Evolutionary conservation across 2,888 invertebrate species (phyloP), one percentile per base, ranked within the genome.

Genomic region (Leucania comma): DNA sequence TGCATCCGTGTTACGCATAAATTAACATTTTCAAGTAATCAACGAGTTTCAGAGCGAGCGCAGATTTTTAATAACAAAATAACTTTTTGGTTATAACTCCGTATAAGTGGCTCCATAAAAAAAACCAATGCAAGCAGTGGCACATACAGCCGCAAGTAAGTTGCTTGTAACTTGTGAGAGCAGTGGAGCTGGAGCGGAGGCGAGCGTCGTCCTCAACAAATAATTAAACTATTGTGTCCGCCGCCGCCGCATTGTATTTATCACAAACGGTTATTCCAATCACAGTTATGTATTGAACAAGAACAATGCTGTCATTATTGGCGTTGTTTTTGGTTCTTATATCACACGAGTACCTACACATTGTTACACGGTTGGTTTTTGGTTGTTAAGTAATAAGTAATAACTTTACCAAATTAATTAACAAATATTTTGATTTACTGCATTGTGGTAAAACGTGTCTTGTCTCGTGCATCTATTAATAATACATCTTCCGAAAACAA

Each of bases 211-310:
- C 67, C 80, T 72, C 63, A 26, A 72, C 61, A 72, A 73, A 82
- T 82, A 82, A 82, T 82, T 67, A 72, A 82, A 67, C 26, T 75
- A 74, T 81, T 82, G 80, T 80, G 67, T 9, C 26, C 60, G 56
- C 14, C 38, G 72, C 26, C 60, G 56, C 14, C 38, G 72, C 79
- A 68, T 78, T 78, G 82, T 81, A 59, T 59, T 69, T 71, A 63
- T 64, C 63, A 81, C 67, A 58, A 78, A 62, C 69, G 63, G 67
- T 50, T 64, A 51, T 68, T 72, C 65, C 57, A 73, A 79, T 79
- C 81, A 70, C 58, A 58, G 72, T 68, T 74, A 72, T 63, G 74
- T 82, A 82, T 66, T 74, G 83, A 69, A 59, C 60, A 64, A 67
- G 81, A 75, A 80, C 75, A 82, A 81, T 81, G 80, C 70, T 70